A percentile compares a stretch with the other conserved stretches of the same genome.
Conservation (phyloP, 2,113 vertebrate species). For the Choloepus hoffmanni region DNA sequence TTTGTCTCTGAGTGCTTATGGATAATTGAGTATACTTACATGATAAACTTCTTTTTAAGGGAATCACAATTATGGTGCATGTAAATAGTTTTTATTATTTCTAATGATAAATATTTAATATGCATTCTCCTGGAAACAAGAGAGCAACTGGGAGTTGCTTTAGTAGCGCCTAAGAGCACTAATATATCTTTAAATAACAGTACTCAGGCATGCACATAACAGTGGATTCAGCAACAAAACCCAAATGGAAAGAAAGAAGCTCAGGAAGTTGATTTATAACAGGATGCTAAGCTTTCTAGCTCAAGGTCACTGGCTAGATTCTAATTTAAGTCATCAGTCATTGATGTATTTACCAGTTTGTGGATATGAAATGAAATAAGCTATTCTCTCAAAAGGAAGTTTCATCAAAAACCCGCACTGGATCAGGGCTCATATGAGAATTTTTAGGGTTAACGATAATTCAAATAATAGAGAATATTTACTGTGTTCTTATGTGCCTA, state of each 20-base stretch:
- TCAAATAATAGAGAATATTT: neutral
- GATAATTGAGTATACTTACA: neutral
- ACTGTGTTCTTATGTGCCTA: neutral
- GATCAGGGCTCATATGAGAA: neutral
- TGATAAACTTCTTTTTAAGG: constrained; percentile 50
- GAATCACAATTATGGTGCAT: constrained; percentile 27
- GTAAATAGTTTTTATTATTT: constrained; percentile 63
- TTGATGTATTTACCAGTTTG: neutral
- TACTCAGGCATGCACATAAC: neutral
- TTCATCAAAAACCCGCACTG: neutral
- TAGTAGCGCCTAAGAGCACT: constrained; percentile 58
- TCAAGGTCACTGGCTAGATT: neutral
- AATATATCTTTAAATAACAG: constrained; percentile 67
- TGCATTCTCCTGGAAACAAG: constrained; percentile 42
- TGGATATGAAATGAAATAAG: constrained; percentile 24
- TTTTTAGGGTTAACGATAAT: neutral
- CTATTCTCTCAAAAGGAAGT: neutral
- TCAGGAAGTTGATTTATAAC: constrained; percentile 2
- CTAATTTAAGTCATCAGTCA: neutral
- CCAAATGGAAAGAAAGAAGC: constrained; percentile 23
- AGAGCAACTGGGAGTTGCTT: constrained; percentile 22
- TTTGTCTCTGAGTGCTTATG: neutral
- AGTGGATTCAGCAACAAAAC: constrained; percentile 5
- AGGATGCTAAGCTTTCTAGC: neutral
- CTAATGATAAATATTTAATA: constrained; percentile 74